Percentiles rank a stretch among this genome's conserved stretches.
phyloP scores from a whole-genome alignment of 2,113 vertebrate species.

The Ranitomeya variabilis region DNA sequence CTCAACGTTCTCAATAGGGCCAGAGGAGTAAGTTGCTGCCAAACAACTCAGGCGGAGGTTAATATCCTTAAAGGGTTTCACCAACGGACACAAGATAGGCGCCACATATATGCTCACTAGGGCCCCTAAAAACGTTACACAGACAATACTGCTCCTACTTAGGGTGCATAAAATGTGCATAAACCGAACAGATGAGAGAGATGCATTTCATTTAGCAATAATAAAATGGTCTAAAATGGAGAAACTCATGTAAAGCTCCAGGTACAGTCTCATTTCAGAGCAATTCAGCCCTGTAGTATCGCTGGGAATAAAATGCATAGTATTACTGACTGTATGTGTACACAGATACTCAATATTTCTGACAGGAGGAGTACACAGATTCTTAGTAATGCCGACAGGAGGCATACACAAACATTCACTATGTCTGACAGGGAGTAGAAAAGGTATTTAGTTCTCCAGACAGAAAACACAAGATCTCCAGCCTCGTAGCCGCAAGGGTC shows the following conservation, averaged over 20 bases:
- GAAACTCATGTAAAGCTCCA: neutral
- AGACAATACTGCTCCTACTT: no score
- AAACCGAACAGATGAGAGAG: neutral
- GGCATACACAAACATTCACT: slow-evolving; percentile 33
- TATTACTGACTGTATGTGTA: slow-evolving; percentile 28
- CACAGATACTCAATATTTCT: slow-evolving; percentile 41
- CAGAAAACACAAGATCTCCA: slow-evolving; percentile 17
- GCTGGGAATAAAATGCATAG: slow-evolving; percentile 25
- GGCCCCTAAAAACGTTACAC: no score
- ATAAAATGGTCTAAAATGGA: neutral
- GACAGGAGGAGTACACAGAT: slow-evolving; percentile 17
- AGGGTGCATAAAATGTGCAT: neutral
- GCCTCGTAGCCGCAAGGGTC: slow-evolving; percentile 11
- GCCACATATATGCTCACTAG: no score
- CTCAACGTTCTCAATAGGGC: no score
- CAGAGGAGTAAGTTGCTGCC: no score
- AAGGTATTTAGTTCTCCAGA: slow-evolving; percentile 32
- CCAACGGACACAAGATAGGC: no score
- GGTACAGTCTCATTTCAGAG: slow-evolving; percentile 2
- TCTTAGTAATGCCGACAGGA: slow-evolving; percentile 34
- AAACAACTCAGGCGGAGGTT: no score
- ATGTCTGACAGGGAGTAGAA: slow-evolving; percentile 38
- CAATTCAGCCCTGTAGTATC: slow-evolving; percentile 3
- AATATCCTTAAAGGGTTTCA: no score
- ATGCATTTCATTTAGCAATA: slow-evolving; percentile 3